phyloP scores from a whole-genome alignment of 2,888 invertebrate genomes.

The Folsomia candida region DNA sequence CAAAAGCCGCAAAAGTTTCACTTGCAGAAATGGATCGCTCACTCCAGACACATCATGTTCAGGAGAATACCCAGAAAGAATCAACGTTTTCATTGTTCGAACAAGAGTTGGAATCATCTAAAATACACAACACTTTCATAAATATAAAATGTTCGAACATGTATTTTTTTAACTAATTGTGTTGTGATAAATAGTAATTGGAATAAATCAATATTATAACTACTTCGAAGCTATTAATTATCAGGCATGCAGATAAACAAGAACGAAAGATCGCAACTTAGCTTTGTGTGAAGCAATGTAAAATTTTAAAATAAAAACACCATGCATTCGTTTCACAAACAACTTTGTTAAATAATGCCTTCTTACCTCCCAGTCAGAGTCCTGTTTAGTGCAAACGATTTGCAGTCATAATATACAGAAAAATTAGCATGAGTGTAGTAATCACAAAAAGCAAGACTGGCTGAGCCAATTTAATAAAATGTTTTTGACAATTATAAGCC shows the following conservation, averaged over 20 bases:
- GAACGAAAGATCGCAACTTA: too few species aligned
- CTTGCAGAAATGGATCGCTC: constrained; percentile 98
- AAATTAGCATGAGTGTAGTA: constrained; percentile 23
- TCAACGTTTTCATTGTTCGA: constrained; percentile 94
- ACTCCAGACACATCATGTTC: constrained; percentile 99
- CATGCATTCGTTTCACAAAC: too few species aligned
- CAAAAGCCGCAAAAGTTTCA: constrained; percentile 91
- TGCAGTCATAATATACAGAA: constrained; percentile 27
- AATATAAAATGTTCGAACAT: background rate
- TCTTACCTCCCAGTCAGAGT: constrained; percentile 50
- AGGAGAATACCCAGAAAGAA: constrained; percentile 97
- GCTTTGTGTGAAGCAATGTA: background rate
- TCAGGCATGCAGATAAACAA: too few species aligned
- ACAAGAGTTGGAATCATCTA: constrained; percentile 99
- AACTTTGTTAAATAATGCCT: background rate
- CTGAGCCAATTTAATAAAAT: too few species aligned
- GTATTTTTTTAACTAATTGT: too few species aligned
- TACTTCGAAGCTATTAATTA: too few species aligned
- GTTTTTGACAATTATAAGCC: too few species aligned
- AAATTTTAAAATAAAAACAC: background rate
- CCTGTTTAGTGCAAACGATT: constrained; percentile 38
- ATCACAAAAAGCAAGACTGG: background rate
- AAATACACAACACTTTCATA: constrained; percentile 29
- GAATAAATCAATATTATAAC: too few species aligned
- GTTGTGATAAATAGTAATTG: too few species aligned